phyloP scores from a whole-genome alignment of 2,888 invertebrate genomes.

The Zele albiditarsus region DNA sequence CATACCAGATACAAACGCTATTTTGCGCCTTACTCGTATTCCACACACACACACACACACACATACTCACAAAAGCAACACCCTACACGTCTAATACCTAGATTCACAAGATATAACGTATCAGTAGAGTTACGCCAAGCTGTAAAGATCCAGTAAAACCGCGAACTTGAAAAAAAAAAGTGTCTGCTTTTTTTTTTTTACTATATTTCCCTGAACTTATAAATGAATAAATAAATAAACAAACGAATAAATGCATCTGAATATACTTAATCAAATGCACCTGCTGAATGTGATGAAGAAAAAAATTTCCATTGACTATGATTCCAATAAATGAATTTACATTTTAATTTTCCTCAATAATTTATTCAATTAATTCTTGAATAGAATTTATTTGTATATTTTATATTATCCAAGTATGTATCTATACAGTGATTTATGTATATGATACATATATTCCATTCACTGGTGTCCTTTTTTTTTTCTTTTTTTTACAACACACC shows the following conservation, averaged over 20 bases:
- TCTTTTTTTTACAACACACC: background rate
- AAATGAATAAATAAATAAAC: background rate
- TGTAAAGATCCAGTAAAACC: constrained; percentile 23
- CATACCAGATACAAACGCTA: constrained; percentile 18
- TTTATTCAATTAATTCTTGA: constrained; percentile 10
- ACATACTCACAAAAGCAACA: background rate
- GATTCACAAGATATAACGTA: constrained; percentile 15
- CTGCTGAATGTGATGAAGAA: constrained; percentile 22
- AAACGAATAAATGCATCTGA: background rate
- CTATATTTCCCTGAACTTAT: background rate
- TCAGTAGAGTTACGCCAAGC: constrained; percentile 18
- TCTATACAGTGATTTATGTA: background rate
- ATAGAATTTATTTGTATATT: background rate
- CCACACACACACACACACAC: constrained; percentile 1
- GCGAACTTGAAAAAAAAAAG: constrained; percentile 15
- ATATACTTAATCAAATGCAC: background rate
- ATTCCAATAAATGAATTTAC: constrained; percentile 26
- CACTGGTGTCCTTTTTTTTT: no score
- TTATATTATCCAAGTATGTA: background rate
- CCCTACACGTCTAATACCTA: background rate
- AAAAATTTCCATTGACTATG: constrained; percentile 14
- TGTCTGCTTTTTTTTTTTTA: background rate
- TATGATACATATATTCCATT: background rate
- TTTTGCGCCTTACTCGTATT: constrained; percentile 25
- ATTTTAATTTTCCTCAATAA: background rate